phyloP scores from a whole-genome alignment of 2,888 invertebrate genomes.

The Drosophila demipolita region DNA sequence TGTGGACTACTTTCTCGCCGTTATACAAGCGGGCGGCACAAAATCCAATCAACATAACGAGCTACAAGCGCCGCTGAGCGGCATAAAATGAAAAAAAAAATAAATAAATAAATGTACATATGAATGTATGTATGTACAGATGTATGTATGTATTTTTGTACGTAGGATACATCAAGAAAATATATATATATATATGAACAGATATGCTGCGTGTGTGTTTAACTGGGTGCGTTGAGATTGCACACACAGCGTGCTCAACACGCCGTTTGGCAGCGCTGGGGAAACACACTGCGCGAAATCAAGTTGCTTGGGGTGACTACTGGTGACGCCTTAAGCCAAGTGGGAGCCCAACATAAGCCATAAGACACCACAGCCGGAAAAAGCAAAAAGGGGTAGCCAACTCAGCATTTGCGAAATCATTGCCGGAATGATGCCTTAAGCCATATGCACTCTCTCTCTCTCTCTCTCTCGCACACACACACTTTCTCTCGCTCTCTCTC shows the following conservation, averaged over 20 bases:
- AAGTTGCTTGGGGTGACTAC: slow-evolving; percentile 33
- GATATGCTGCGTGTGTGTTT: slow-evolving; percentile 23
- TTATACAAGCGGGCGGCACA: slow-evolving; percentile 71
- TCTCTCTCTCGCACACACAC: neutral
- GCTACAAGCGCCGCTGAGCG: slow-evolving; percentile 80
- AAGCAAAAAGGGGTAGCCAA: slow-evolving; percentile 49
- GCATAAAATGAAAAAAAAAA: slow-evolving; percentile 68
- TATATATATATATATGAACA: neutral
- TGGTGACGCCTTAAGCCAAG: slow-evolving; percentile 49
- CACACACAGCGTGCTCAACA: slow-evolving; percentile 61
- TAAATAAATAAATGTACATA: slow-evolving; percentile 24
- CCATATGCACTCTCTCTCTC: slow-evolving; percentile 18
- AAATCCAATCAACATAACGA: slow-evolving; percentile 82
- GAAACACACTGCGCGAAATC: slow-evolving; percentile 67
- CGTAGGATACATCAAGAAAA: slow-evolving; percentile 5
- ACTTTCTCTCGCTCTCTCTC: neutral
- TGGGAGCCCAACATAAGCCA: slow-evolving; percentile 44
- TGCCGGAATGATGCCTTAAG: slow-evolving; percentile 38
- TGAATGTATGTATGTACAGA: slow-evolving; percentile 2
- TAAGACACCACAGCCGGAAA: slow-evolving; percentile 37
- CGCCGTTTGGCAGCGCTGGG: slow-evolving; percentile 48
- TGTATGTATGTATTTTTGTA: slow-evolving; percentile 7
- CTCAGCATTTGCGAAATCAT: slow-evolving; percentile 46
- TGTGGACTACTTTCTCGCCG: slow-evolving; percentile 74
- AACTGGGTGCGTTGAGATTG: slow-evolving; percentile 39